Evolutionary conservation across 1,140 invertebrate genomes (phyloP).

Genomic region (Galleria mellonella): DNA sequence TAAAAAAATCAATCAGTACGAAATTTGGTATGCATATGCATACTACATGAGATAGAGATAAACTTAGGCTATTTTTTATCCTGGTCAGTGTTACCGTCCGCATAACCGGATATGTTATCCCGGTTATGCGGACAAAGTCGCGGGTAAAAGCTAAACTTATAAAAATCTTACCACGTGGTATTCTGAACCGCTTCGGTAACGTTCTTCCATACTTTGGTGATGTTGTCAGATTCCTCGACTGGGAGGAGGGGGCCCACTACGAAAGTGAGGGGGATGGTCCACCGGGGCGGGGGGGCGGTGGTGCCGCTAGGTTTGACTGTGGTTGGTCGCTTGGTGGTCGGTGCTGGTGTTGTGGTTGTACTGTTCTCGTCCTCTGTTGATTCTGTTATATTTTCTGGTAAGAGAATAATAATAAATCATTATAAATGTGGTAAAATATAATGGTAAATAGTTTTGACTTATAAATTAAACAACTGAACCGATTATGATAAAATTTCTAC

Average conservation of each 20-base stretch:
- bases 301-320: conserved; percentile 15
- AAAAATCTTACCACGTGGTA: conserved; percentile 44
- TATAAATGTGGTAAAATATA: too few species aligned
- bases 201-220: conserved; percentile 34
- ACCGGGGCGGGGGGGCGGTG: conserved; percentile 44
- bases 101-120: too few species aligned
- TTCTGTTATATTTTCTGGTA: conserved; percentile 50
- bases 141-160: neutral
- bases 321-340: conserved; percentile 27
- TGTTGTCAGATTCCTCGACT: conserved; percentile 29
- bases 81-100: too few species aligned
- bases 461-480: too few species aligned
- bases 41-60: too few species aligned
- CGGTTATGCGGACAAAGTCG: too few species aligned
- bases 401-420: neutral
- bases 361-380: conserved; percentile 46
- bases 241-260: conserved; percentile 36
- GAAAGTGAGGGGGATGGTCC: conserved; percentile 59
- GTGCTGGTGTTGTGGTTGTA: conserved; percentile 30
- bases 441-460: too few species aligned
- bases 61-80: too few species aligned
- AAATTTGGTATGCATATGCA: too few species aligned
- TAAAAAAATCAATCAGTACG: too few species aligned
- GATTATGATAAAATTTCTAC: too few species aligned
- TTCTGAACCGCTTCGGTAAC: conserved; percentile 36